Evolutionary conservation across 2,888 invertebrate genomes (phyloP).

Genomic region (Notodonta ziczac): DNA sequence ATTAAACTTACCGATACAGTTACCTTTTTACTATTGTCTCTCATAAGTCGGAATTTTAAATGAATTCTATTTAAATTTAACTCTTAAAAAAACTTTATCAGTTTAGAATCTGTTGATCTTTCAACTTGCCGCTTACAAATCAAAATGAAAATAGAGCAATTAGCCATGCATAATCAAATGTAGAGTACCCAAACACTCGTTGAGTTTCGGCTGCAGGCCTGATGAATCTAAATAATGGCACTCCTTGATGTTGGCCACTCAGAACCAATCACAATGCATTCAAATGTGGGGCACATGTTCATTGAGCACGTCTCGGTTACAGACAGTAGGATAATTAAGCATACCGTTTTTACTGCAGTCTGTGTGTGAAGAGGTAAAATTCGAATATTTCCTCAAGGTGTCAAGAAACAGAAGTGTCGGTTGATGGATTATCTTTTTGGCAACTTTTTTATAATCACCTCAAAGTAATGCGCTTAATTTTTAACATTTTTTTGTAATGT

Average conservation of each 20-base stretch:
- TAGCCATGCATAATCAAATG: slow-evolving; percentile 3
- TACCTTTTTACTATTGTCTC: too few relatives aligned
- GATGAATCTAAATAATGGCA: slow-evolving; percentile 1
- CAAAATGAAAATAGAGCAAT: neutral
- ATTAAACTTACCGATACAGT: too few relatives aligned
- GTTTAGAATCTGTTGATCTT: too few relatives aligned
- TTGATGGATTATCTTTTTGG: too few relatives aligned
- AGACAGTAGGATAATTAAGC: neutral
- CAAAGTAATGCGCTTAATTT: too few relatives aligned
- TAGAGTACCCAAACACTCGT: neutral
- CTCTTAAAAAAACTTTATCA: too few relatives aligned
- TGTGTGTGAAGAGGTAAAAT: neutral
- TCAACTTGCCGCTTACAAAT: neutral
- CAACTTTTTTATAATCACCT: too few relatives aligned
- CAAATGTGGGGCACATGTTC: neutral
- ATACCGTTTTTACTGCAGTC: slow-evolving; percentile 5
- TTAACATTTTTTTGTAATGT: too few relatives aligned
- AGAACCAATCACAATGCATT: slow-evolving; percentile 4
- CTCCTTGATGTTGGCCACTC: slow-evolving; percentile 1
- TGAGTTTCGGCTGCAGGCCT: neutral
- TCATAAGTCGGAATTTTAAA: too few relatives aligned
- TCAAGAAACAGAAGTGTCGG: too few relatives aligned
- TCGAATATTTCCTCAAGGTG: too few relatives aligned
- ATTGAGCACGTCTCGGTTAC: neutral
- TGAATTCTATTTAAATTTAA: too few relatives aligned